phyloP scores from a whole-genome alignment of 1,140 invertebrate genomes.

The Drosophila sulfurigaster region DNA sequence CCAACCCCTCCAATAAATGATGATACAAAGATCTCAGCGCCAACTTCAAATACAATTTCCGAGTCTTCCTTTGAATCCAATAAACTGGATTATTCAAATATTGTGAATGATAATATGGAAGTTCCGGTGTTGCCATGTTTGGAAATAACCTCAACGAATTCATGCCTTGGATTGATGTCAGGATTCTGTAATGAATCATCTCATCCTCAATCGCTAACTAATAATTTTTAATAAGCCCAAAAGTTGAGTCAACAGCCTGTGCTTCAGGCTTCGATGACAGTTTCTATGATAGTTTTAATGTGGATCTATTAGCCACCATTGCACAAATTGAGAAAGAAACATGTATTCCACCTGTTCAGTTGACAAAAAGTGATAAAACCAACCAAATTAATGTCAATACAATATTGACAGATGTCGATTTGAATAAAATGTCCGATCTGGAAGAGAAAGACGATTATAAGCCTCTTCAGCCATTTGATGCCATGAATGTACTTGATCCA shows the following conservation, averaged over 20 bases:
- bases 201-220: background rate
- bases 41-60: background rate
- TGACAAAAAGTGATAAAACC: background rate
- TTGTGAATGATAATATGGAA: background rate
- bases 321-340: constrained; percentile 29
- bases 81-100: background rate
- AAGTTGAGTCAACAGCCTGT: background rate
- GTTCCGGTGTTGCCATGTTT: background rate
- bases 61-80: background rate
- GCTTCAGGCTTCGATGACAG: constrained; percentile 66
- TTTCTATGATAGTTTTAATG: constrained; percentile 81
- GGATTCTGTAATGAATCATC: background rate
- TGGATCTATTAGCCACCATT: constrained; percentile 65
- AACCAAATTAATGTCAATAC: background rate
- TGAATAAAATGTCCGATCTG: constrained; percentile 3
- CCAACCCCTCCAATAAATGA: background rate
- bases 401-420: background rate
- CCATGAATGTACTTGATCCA: background rate
- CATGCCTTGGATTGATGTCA: no score
- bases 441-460: constrained; percentile 53
- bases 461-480: constrained; percentile 11
- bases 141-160: background rate
- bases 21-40: background rate
- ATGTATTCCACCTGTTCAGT: constrained; percentile 3
- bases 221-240: background rate